phyloP scores from a whole-genome alignment of 2,113 vertebrate species.

The Taurulus bubalis region DNA sequence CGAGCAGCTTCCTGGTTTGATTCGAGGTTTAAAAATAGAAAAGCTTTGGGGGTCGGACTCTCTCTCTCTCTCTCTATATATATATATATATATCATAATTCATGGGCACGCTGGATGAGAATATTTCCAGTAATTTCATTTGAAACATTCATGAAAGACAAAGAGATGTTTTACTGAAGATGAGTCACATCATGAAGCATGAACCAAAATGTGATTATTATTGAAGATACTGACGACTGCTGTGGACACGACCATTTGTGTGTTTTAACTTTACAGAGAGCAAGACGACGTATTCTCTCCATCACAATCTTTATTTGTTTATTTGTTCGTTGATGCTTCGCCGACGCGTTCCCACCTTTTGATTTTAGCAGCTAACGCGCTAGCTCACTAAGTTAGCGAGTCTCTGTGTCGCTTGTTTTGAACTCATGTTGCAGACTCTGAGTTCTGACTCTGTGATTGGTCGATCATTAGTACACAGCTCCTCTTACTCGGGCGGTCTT shows the following conservation, averaged over 20 bases:
- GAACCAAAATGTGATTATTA: too few species aligned
- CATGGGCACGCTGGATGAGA: not conserved
- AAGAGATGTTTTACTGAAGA: not conserved
- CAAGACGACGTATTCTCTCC: too few species aligned
- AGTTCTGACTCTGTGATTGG: not conserved
- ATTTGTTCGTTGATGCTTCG: too few species aligned
- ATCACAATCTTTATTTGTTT: too few species aligned
- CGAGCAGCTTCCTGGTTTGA: conserved; percentile 37
- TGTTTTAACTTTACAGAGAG: too few species aligned
- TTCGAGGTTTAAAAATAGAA: conserved; percentile 41
- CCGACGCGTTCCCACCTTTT: too few species aligned
- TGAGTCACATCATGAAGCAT: not conserved
- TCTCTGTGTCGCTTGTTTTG: not conserved
- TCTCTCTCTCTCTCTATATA: too few species aligned
- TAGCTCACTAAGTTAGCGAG: not conserved
- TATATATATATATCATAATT: too few species aligned
- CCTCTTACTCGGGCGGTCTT: conserved; percentile 18
- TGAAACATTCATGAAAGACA: not conserved
- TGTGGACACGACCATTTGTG: too few species aligned
- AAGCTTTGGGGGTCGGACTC: too few species aligned
- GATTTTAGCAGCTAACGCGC: too few species aligned
- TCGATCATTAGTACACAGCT: not conserved
- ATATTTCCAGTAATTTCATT: not conserved
- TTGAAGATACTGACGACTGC: too few species aligned
- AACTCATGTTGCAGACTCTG: not conserved